Base-by-base conservation (phyloP, 2,888 invertebrate genomes). In the Erebia aethiops region DNA sequence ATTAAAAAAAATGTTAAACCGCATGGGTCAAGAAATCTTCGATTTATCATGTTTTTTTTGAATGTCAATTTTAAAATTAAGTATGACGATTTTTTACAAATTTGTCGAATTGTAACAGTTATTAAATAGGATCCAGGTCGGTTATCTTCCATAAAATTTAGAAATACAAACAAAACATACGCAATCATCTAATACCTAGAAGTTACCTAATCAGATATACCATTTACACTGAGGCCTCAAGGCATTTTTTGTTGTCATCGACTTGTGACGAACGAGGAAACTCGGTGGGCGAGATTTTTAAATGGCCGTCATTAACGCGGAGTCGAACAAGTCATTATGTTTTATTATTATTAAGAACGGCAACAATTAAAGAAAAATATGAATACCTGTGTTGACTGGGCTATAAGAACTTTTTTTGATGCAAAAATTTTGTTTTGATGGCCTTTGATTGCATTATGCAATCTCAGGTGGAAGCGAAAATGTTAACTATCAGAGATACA, bases 221-320 rank as follows among this genome's bases (percentile, higher is more conserved):
- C 10, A 54, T 2, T 16, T 8, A 61, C 41, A 41, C 4, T 21
- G 61, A 43, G 41, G 61, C 61, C 43, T 10, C 16, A 16, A 60
- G 5, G 16, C 16, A 43, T 18, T 61, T 61, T 61, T 61, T 60
- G 16, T 43, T 43, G 61, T 18, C 43, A 43, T 61, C 18, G 9
- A 18, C 18, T 18, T 46, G 61, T 43, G 57, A 14, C 57, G 43
- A 43, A 43, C 43, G 18, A 61, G 61, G 61, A 61, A 61, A 61
- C 61, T 43, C 41, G 16, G 11, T 11, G 16, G 18, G 43, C 43
- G 61, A 43, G 43, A 18, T 61, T 1, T 57, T 5, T 60, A 61
- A 61, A 61, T 43, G 43, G 5, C 43, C 61, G 43, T 61, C 60
- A 61, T 61, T 46, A 61, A 54, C 18, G 18, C n/a, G 13, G 18